Percentiles rank a stretch among this genome's conserved stretches.
Conservation (phyloP, 2,113 vertebrate species). For the Tyrannus savana region DNA sequence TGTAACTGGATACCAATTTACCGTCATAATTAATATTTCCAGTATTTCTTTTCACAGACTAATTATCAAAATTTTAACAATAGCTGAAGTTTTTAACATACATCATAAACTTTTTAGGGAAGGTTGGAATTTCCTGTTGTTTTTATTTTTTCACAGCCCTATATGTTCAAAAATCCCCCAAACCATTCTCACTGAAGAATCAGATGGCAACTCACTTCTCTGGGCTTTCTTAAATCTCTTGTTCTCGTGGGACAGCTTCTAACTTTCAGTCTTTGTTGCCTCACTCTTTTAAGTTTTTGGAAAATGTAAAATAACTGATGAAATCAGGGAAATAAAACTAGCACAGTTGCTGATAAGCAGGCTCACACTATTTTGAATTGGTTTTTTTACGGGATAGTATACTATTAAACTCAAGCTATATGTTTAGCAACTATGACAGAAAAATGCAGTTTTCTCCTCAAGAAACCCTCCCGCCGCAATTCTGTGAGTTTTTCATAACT, state of each 20-base stretch:
- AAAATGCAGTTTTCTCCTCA: background rate
- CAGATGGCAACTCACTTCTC: background rate
- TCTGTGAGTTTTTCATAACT: background rate
- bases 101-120: background rate
- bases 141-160: background rate
- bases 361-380: background rate
- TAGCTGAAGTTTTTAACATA: background rate
- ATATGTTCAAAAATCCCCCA: background rate
- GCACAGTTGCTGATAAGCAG: background rate
- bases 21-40: background rate
- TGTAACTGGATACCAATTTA: background rate
- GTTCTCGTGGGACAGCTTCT: background rate
- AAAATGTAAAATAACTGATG: background rate
- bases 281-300: background rate
- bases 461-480: accelerated
- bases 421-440: background rate
- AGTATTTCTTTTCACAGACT: background rate
- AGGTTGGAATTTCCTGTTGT: background rate
- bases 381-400: background rate
- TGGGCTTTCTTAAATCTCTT: background rate
- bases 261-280: background rate
- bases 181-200: background rate
- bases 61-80: background rate
- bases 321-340: background rate
- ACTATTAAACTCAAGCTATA: background rate